These are phyloP conservation scores for Asarcornis scutulata DNA, from an alignment of 2,113 vertebrate genomes.

Conservation along the genomic window DNA sequence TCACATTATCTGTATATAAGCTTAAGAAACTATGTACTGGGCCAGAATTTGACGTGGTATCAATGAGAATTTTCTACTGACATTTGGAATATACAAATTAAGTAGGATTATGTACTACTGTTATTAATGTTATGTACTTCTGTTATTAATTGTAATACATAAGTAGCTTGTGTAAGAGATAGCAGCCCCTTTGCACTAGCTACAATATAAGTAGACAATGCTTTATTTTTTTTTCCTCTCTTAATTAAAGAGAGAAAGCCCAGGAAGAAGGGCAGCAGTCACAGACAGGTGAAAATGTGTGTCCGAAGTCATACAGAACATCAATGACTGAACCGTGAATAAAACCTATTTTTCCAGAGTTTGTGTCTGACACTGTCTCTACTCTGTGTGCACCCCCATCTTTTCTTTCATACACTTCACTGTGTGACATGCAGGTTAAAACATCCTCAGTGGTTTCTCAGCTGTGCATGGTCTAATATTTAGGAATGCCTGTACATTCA, in stretches of 20 bases:
- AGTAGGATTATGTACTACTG: not conserved
- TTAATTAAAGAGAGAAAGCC: not conserved
- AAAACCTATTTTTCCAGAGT: not conserved
- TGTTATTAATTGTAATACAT: not conserved
- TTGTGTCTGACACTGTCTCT: not conserved
- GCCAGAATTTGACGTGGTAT: not conserved
- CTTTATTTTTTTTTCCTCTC: not conserved
- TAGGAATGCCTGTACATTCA: not conserved
- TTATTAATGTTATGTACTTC: not conserved
- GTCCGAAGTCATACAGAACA: not conserved
- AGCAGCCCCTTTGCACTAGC: not conserved
- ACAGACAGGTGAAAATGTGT: not conserved
- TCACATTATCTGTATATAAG: not conserved
- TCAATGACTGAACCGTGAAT: not conserved
- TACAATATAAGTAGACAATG: not conserved
- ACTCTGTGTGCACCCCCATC: not conserved
- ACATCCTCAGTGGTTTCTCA: not conserved
- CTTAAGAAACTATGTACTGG: not conserved
- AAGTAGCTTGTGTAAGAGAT: not conserved
- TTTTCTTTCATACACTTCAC: not conserved
- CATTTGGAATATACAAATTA: not conserved
- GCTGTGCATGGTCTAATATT: not conserved
- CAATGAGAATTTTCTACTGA: not conserved
- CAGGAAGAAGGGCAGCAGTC: not conserved
- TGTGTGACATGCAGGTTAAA: not conserved